phyloP scores from a whole-genome alignment of 2,113 vertebrate species.

The Irena cyanogastra region DNA sequence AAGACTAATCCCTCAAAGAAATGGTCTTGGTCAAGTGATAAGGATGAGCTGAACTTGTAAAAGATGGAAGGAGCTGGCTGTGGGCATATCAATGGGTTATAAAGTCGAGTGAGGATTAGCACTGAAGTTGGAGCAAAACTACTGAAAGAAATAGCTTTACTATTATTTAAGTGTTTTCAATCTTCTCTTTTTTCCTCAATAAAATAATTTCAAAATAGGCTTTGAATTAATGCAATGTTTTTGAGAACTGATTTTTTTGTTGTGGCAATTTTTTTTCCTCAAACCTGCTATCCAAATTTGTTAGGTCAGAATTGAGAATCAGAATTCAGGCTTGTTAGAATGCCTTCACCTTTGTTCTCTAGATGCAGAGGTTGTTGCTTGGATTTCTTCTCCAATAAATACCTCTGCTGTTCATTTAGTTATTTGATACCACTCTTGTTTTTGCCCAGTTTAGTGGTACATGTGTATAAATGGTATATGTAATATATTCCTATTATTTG shows the following conservation, averaged over 20 bases:
- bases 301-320: neutral
- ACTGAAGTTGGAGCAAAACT: neutral
- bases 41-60: neutral
- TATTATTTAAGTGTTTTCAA: neutral
- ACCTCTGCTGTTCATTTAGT: neutral
- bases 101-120: neutral
- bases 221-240: neutral
- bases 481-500: neutral
- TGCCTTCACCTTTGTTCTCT: neutral
- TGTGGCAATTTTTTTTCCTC: neutral
- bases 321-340: neutral
- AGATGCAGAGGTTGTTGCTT: neutral
- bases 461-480: neutral
- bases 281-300: neutral
- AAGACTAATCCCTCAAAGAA: neutral
- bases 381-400: neutral
- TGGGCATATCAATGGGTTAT: neutral
- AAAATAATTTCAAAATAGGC: neutral
- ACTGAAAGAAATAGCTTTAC: neutral
- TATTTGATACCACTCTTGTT: neutral
- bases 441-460: neutral
- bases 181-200: neutral
- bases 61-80: neutral
- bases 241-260: neutral
- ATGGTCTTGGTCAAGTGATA: neutral